phyloP scores from a whole-genome alignment of 2,888 invertebrate genomes.

The Dolomedes plantarius region DNA sequence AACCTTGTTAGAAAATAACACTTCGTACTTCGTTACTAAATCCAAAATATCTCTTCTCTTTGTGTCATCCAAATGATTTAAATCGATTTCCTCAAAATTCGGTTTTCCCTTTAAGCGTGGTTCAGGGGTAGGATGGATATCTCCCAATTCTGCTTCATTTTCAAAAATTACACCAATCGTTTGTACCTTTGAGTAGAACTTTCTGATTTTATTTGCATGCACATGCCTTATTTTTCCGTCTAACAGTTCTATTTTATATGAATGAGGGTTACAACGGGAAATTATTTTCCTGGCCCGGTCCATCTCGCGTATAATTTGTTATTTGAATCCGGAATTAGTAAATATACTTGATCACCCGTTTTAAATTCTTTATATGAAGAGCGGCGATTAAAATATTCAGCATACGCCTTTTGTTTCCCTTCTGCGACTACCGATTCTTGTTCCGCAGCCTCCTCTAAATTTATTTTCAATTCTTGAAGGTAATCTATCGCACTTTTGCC shows the following conservation, averaged over 20 bases:
- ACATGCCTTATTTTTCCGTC: neutral
- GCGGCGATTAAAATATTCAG: slow-evolving; percentile 7
- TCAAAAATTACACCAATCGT: neutral
- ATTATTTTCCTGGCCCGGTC: neutral
- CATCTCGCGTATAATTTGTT: neutral
- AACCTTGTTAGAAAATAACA: neutral
- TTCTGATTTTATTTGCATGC: neutral
- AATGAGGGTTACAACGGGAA: neutral
- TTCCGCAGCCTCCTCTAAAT: neutral
- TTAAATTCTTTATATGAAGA: neutral
- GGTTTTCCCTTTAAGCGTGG: neutral
- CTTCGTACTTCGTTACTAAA: neutral
- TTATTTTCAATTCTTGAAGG: neutral
- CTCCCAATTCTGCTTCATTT: neutral
- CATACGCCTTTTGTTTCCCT: neutral
- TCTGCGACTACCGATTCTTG: neutral
- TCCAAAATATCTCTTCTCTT: neutral
- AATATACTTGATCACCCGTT: neutral
- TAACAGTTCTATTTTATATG: neutral
- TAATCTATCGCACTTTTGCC: no score
- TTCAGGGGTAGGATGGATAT: neutral
- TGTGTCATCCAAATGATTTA: neutral
- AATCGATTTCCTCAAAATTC: neutral
- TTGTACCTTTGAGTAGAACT: neutral
- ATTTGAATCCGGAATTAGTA: neutral